phyloP scores from a whole-genome alignment of 2,113 vertebrate species.

The Gallinago undulata region DNA sequence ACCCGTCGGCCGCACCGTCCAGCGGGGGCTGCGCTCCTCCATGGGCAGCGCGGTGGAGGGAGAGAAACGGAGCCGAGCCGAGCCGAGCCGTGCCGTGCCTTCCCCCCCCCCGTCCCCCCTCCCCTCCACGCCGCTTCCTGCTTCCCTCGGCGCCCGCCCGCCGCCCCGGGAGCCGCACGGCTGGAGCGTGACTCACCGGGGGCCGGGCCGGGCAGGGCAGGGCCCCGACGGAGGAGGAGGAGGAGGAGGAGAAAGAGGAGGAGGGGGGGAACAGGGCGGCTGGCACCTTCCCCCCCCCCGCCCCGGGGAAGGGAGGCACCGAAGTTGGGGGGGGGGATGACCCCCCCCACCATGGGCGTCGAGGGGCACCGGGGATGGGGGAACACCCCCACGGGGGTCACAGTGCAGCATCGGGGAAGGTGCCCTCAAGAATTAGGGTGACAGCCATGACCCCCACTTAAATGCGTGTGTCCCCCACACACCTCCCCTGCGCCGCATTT shows the following conservation, averaged over 20 bases:
- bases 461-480: background rate
- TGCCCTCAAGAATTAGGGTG: background rate
- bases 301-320: no score
- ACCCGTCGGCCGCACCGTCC: slow-evolving; percentile 11
- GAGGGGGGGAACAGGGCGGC: background rate
- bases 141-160: slow-evolving; percentile 31
- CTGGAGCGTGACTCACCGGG: slow-evolving; percentile 45
- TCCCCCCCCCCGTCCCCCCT: background rate
- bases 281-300: background rate
- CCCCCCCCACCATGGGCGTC: no score
- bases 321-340: no score
- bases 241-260: background rate
- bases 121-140: background rate
- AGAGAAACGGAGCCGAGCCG: background rate
- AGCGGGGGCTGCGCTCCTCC: slow-evolving; percentile 46
- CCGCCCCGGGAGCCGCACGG: slow-evolving; percentile 24
- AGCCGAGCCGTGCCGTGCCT: background rate
- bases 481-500: background rate
- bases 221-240: background rate
- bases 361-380: background rate
- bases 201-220: slow-evolving; percentile 17
- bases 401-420: no score
- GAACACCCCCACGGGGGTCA: background rate
- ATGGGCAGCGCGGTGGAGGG: background rate
- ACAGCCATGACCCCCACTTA: background rate